Conservation (phyloP, 30 jellyfish, hydroid and myxozoan species). For the Cassiopea andromeda region DNA sequence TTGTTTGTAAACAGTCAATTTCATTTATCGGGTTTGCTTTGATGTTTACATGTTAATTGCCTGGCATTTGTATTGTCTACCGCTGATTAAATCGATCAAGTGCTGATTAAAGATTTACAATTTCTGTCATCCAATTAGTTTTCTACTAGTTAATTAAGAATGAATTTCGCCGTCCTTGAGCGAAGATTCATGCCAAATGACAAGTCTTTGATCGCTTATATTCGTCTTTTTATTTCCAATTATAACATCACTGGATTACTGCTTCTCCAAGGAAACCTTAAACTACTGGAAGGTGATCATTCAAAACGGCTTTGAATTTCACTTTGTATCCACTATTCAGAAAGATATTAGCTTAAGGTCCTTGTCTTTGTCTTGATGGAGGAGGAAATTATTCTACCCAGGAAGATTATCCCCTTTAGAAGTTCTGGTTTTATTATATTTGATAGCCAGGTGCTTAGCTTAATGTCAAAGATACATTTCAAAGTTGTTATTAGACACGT, state of each 20-base stretch:
- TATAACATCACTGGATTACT: slow-evolving; percentile 8
- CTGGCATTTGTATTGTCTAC: background rate
- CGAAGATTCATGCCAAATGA: background rate
- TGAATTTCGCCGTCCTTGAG: slow-evolving; percentile 4
- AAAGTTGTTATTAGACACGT: slow-evolving; percentile 21
- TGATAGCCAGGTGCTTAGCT: slow-evolving; percentile 52
- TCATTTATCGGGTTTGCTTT: background rate
- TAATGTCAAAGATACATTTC: slow-evolving; percentile 49
- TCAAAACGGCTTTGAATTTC: slow-evolving; percentile 1
- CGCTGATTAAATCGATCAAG: background rate
- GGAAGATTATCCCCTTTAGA: slow-evolving; percentile 40
- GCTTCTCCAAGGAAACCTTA: slow-evolving; percentile 5
- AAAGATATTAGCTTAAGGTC: background rate
- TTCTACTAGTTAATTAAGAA: background rate
- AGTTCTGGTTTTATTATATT: slow-evolving; percentile 25
- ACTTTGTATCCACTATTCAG: slow-evolving; percentile 20
- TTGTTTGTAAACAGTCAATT: background rate
- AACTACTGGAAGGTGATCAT: background rate
- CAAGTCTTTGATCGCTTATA: slow-evolving; percentile 17
- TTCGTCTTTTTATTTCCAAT: slow-evolving; percentile 11
- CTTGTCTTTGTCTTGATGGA: slow-evolving; percentile 25
- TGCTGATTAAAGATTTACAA: background rate
- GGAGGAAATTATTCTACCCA: slow-evolving; percentile 36
- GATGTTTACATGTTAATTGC: background rate
- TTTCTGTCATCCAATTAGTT: slow-evolving; percentile 15